Base-by-base conservation (phyloP, 2,888 invertebrate genomes). In the Penaeus monodon region DNA sequence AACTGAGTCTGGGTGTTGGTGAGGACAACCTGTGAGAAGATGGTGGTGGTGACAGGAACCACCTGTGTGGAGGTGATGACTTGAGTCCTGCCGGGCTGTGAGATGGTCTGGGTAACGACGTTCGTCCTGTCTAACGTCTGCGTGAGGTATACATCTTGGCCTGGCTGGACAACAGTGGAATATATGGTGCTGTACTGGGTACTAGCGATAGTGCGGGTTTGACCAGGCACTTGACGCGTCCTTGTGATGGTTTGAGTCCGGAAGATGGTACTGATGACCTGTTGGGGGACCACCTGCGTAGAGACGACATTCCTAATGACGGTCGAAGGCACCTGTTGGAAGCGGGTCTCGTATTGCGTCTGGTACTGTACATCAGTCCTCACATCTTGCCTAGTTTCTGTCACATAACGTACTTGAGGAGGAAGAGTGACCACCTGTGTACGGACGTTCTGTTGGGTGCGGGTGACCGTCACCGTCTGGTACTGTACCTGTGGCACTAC, bases 1-100 rank as follows among this genome's bases (percentile, higher is more conserved):
- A 81, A 82, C 29, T 64, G 78, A 20, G 89, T 89, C 66, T 86
- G 88, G 7, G 86, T 88, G 65, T 82, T 86, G 64, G 86, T 84
- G 80, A 49, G 44, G 64, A 88, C 80, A 20, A 86, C 79, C 57
- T 84, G 64, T 17, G 86, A 88, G 82, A 70, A 74, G 79, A 81
- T 70, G 49, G 89, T 89, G 38, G 80, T 85, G 66, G 84, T 86
- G 57, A 86, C 68, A 24, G 88, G 84, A 38, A 82, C 63, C 57
- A 84, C 79, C n/a, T 85, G 84, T 64, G 88, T 88, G 38, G 86
- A 84, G 66, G 86, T 86, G 66, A 88, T 80, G 49, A 81, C 63
- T 63, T 79, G 88, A 27, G 89, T 89, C 74, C 76, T 81, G 22
- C 84, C 86, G 29, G 86, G 88, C 63, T 79, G 88, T 29, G 80